Evolutionary conservation across 2,888 invertebrate species (phyloP).

Genomic region (Himalopsyche japonica): DNA sequence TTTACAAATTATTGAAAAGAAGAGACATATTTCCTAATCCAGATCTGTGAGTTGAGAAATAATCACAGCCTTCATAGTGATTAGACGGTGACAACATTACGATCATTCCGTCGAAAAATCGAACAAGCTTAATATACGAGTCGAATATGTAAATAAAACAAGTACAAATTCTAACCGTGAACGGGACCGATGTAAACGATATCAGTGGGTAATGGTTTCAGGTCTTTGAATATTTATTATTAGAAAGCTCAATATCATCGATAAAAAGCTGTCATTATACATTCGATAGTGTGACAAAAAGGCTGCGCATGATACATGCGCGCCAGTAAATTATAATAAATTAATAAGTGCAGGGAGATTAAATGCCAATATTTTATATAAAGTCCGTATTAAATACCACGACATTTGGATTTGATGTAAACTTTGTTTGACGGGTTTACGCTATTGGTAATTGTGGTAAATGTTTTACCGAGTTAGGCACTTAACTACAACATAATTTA

Average conservation of each 20-base stretch:
- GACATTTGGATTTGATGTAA: no score
- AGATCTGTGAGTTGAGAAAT: background rate
- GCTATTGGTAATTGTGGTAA: no score
- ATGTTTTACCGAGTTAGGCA: no score
- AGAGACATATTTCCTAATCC: background rate
- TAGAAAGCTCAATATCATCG: background rate
- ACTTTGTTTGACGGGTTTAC: no score
- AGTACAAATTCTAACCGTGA: background rate
- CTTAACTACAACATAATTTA: no score
- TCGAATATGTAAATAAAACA: background rate
- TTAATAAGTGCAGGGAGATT: no score
- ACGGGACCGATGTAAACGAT: background rate
- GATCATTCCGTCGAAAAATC: background rate
- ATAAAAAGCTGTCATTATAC: conserved; percentile 1
- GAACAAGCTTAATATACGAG: background rate
- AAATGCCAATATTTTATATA: no score
- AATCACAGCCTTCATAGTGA: background rate
- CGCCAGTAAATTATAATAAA: no score
- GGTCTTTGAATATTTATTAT: background rate
- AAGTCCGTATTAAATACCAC: no score
- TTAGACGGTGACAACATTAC: background rate
- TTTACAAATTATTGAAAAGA: background rate
- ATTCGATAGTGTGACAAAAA: background rate
- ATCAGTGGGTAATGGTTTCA: background rate
- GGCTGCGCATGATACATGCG: background rate